These are phyloP conservation scores for Craseonycteris thonglongyai DNA, from an alignment of 2,113 vertebrate genomes.

Conservation along the genomic window DNA sequence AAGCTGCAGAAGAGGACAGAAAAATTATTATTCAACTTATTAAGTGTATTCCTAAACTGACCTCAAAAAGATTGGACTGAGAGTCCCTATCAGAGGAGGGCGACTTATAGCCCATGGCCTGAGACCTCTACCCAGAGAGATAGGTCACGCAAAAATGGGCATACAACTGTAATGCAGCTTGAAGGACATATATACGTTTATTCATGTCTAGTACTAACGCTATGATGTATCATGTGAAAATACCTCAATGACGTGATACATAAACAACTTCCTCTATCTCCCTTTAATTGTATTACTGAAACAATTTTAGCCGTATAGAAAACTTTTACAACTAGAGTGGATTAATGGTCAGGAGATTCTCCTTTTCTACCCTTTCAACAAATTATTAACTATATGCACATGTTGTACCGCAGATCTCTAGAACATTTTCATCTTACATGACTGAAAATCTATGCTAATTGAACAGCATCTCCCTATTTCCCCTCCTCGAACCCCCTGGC, in stretches of 20 bases:
- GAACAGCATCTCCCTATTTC: background rate
- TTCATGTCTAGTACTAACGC: background rate
- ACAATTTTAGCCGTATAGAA: background rate
- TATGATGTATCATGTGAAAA: background rate
- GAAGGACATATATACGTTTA: background rate
- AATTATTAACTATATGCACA: background rate
- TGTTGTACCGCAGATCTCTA: background rate
- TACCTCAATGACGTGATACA: background rate
- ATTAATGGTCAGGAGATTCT: background rate
- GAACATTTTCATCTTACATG: background rate
- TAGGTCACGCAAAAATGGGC: background rate
- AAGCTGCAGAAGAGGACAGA: background rate
- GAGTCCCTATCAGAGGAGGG: background rate
- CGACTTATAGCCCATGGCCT: background rate
- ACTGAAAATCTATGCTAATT: background rate
- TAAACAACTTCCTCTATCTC: background rate
- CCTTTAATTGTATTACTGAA: background rate
- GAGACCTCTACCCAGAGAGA: background rate
- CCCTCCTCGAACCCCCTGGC: fast-evolving
- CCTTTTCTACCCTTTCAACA: background rate
- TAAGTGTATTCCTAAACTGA: background rate
- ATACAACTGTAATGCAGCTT: background rate
- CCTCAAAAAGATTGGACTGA: background rate
- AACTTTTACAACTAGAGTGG: background rate
- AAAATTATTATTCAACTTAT: background rate